These are phyloP conservation scores for Tinamus major DNA, from an alignment of 2,797 vertebrate genomes.

Conservation along the genomic window DNA sequence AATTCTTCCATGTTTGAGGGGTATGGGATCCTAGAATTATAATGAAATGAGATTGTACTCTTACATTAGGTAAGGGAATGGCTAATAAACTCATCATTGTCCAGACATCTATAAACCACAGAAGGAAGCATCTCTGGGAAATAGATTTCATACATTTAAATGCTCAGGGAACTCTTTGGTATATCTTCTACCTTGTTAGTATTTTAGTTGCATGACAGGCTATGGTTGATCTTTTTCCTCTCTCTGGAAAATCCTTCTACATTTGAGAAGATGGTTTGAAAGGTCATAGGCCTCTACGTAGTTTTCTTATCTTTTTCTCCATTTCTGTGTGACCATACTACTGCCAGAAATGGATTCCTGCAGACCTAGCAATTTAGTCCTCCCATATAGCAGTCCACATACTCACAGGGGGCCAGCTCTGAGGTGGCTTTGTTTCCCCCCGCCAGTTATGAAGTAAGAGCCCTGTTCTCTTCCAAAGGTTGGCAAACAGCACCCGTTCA, in stretches of 20 bases:
- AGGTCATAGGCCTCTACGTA: neutral
- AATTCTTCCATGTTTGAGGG: neutral
- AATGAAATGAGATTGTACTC: neutral
- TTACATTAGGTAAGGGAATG: neutral
- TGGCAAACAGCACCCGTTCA: slow-evolving; percentile 38
- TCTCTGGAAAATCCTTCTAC: neutral
- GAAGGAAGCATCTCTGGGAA: accelerated
- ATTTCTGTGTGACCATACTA: accelerated
- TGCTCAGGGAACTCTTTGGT: neutral
- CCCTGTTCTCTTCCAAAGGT: neutral
- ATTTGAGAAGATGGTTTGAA: neutral
- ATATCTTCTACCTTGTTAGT: neutral
- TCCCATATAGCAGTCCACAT: neutral
- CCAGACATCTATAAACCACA: neutral
- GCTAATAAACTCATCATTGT: neutral
- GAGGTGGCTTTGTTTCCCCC: neutral
- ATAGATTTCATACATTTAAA: neutral
- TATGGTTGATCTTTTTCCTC: neutral
- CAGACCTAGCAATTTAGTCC: neutral
- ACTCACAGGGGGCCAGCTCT: neutral
- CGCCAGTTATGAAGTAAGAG: neutral
- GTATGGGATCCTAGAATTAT: neutral
- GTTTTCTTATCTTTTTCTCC: neutral
- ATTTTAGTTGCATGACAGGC: accelerated
- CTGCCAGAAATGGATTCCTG: neutral